Conservation (phyloP, 2,113 vertebrate genomes). For the Ia io region DNA sequence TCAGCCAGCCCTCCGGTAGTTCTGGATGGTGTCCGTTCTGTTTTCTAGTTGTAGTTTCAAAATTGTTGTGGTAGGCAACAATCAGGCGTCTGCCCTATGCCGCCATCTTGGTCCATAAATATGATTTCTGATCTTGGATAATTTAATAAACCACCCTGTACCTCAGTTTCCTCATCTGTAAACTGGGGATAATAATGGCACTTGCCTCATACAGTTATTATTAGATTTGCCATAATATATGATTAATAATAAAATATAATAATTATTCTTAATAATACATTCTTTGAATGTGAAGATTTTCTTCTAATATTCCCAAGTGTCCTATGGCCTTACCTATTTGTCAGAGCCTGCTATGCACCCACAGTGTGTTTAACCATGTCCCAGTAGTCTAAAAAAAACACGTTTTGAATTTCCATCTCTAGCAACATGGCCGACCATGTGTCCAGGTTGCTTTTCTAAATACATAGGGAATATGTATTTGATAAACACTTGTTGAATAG, state of each 20-base stretch:
- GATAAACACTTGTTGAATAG: not conserved
- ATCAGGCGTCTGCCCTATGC: too few relatives aligned
- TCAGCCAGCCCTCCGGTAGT: too few relatives aligned
- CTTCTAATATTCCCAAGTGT: not conserved
- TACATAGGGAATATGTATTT: not conserved
- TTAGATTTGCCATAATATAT: not conserved
- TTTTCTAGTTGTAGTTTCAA: too few relatives aligned
- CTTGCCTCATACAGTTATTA: not conserved
- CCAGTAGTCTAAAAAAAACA: not conserved
- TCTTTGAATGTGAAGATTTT: not conserved
- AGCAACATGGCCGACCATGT: not conserved
- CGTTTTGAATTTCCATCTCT: not conserved
- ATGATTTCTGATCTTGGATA: too few relatives aligned
- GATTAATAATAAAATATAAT: not conserved
- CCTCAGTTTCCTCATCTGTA: not conserved
- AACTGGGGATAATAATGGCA: not conserved
- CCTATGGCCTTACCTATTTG: not conserved
- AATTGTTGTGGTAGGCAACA: too few relatives aligned
- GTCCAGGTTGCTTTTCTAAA: not conserved
- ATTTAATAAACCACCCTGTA: not conserved
- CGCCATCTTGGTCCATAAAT: too few relatives aligned
- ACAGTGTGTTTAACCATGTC: not conserved
- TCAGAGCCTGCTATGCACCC: not conserved
- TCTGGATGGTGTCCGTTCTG: too few relatives aligned
- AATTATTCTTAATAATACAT: not conserved